Base-by-base conservation (phyloP, 2,888 invertebrate species). In the Agonum fuliginosum region DNA sequence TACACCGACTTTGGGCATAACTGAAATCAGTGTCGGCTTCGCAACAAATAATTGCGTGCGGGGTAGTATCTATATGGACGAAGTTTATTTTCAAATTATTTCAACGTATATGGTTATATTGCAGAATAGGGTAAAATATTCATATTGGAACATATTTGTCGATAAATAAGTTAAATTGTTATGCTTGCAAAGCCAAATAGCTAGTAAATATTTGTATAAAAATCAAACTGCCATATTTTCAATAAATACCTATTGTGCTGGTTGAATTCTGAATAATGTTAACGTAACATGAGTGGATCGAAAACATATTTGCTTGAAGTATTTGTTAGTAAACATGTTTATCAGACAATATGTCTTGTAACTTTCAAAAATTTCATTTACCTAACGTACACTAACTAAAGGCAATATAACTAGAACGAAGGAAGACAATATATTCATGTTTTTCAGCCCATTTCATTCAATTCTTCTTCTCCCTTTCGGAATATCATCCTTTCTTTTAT, bases 391-490 rank as follows among this genome's bases (percentile, higher is more conserved):
- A 37, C 12, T 37, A 37, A 37, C 12, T 37, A n/a, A 2, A n/a
- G 37, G 8, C 37, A 37, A 37, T 37, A 10, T 37, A 37, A 37
- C 1, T 12, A 12, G 1, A 37, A 10, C 37, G 37, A 37, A 37
- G 12, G 37, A n/a, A 6, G 48, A 19, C 48, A 48, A 48, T 62
- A 14, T 62, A 62, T 62, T 30, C 62, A 62, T 34, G 62, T 62
- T 62, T 48, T 62, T 19, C 62, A 62, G 30, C 14, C 62, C 34
- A 62, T 62, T 62, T 62, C 62, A 62, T 34, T 62, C 62, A 62
- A 62, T 62, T 62, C 30, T 14, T 62, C 48, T 48, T 6, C 17
- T 30, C 62, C 5, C 62, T 62, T 62, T 62, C 17, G 30, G 34
- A 30, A 62, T 30, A 62, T 62, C 62, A 62, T 27, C 10, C 62